Conservation (phyloP, 2,888 invertebrate genomes). For the Andrena marginata region DNA sequence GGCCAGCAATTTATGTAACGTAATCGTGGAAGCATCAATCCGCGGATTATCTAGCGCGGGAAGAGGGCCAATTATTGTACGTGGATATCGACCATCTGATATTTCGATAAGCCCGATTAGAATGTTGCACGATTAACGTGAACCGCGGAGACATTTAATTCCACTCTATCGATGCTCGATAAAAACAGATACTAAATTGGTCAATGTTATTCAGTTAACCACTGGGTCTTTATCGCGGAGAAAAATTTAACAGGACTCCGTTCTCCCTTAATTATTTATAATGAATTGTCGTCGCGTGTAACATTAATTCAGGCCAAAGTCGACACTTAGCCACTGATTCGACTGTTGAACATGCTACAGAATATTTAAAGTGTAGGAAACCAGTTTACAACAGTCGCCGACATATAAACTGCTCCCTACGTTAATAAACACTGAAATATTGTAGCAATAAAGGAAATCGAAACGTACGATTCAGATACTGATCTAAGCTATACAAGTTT, state of each 20-base stretch:
- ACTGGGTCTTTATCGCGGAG: background rate
- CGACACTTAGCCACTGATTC: slow-evolving; percentile 9
- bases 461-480: slow-evolving; percentile 10
- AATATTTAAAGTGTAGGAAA: slow-evolving; percentile 17
- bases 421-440: slow-evolving; percentile 28
- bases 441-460: slow-evolving; percentile 5
- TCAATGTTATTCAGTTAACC: slow-evolving; percentile 51
- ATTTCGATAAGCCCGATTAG: slow-evolving; percentile 75
- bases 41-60: slow-evolving; percentile 76
- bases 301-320: background rate
- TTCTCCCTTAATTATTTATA: slow-evolving; percentile 1
- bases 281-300: background rate
- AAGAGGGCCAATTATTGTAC: slow-evolving; percentile 73
- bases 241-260: background rate
- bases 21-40: slow-evolving; percentile 71
- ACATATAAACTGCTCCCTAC: slow-evolving; percentile 20
- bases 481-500: background rate
- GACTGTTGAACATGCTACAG: background rate
- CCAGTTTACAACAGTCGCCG: slow-evolving; percentile 12
- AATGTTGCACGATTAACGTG: slow-evolving; percentile 68
- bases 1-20: slow-evolving; percentile 74
- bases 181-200: slow-evolving; percentile 38
- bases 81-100: slow-evolving; percentile 74
- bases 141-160: slow-evolving; percentile 65
- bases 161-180: slow-evolving; percentile 42